phyloP scores from a whole-genome alignment of 2,888 invertebrate genomes.

The Clostera curtula region DNA sequence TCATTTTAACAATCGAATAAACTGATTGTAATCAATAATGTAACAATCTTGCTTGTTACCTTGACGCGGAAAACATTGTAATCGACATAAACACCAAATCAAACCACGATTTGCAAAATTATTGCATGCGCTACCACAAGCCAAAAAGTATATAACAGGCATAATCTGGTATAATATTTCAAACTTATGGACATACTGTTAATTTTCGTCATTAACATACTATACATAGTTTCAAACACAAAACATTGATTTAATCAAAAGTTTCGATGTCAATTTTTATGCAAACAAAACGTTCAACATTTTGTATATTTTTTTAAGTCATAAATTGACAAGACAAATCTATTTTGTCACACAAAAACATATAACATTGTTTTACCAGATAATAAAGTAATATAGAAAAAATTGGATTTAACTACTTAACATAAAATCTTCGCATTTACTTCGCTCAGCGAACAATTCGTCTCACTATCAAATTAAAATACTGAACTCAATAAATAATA shows the following conservation, averaged over 20 bases:
- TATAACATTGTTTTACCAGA: constrained; percentile 63
- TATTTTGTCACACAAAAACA: constrained; percentile 60
- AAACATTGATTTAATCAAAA: background rate
- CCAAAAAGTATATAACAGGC: too few species aligned
- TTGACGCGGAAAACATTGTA: constrained; percentile 20
- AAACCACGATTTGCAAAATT: constrained; percentile 18
- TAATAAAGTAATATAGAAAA: constrained; percentile 39
- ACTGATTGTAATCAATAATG: constrained; percentile 42
- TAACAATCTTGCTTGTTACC: constrained; percentile 24
- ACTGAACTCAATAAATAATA: constrained; percentile 42
- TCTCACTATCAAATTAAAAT: constrained; percentile 49
- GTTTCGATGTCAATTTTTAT: background rate
- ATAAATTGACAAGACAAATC: constrained; percentile 25
- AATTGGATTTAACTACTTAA: constrained; percentile 33
- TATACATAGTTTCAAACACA: background rate
- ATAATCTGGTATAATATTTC: too few species aligned
- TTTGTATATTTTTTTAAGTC: constrained; percentile 24
- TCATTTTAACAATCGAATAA: constrained; percentile 54
- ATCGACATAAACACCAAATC: constrained; percentile 32
- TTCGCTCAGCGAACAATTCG: constrained; percentile 59
- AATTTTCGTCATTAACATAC: too few species aligned
- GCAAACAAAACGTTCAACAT: constrained; percentile 15
- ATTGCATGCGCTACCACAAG: too few species aligned
- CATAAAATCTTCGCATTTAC: constrained; percentile 35
- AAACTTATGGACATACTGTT: too few species aligned